phyloP scores from a whole-genome alignment of 2,888 invertebrate genomes.

The Podabrus alpinus region DNA sequence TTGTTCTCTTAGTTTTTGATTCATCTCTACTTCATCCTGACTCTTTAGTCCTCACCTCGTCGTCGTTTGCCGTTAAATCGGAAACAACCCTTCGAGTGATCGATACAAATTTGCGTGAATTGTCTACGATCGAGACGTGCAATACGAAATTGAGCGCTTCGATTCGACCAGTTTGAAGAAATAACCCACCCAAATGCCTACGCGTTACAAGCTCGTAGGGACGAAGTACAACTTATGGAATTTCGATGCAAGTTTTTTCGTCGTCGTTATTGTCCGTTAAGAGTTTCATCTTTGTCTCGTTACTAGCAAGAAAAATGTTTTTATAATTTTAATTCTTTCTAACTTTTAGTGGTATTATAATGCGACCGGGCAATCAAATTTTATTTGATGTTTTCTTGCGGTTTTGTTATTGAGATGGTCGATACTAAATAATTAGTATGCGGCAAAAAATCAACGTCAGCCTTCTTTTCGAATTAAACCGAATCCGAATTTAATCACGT shows the following conservation, averaged over 20 bases:
- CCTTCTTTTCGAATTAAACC: neutral
- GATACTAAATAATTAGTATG: neutral
- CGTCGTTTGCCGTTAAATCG: neutral
- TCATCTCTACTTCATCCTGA: conserved; percentile 26
- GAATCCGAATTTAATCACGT: neutral
- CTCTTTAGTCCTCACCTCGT: conserved; percentile 13
- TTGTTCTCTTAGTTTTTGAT: conserved; percentile 35
- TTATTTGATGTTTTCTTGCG: neutral
- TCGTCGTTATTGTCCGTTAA: conserved; percentile 39
- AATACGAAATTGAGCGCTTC: neutral
- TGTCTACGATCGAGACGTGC: neutral
- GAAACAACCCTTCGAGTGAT: neutral
- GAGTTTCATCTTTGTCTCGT: conserved; percentile 31
- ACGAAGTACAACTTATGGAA: conserved; percentile 49
- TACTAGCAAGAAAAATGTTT: neutral
- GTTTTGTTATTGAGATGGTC: neutral
- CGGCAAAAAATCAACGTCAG: neutral
- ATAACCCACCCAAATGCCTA: conserved; percentile 34
- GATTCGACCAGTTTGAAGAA: neutral
- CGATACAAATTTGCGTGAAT: neutral
- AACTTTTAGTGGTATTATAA: conserved; percentile 1
- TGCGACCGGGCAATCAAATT: neutral
- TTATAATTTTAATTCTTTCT: conserved; percentile 19
- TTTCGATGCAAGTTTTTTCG: conserved; percentile 50
- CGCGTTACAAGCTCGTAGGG: neutral